phyloP scores from a whole-genome alignment of 2,797 vertebrate genomes.

The Epinephelus coioides region DNA sequence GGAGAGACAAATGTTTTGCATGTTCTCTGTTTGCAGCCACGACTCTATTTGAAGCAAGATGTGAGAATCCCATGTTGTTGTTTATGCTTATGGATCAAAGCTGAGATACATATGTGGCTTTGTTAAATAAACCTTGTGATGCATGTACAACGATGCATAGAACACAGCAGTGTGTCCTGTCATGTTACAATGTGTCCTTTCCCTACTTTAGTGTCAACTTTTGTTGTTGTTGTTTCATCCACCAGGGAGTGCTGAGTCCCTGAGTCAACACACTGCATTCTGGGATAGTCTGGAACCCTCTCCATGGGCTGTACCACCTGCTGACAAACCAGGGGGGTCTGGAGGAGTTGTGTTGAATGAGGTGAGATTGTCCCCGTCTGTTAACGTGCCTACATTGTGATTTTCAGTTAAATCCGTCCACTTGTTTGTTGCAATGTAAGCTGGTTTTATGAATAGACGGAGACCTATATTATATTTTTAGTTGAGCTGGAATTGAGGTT shows the following conservation, averaged over 20 bases:
- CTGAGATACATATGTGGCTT: conserved; percentile 11
- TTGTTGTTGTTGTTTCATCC: conserved; percentile 53
- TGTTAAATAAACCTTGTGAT: conserved; percentile 13
- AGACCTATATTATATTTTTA: neutral
- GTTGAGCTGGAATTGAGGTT: neutral
- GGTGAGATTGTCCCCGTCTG: conserved; percentile 66
- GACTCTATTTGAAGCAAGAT: conserved; percentile 2
- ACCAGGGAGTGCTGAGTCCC: conserved; percentile 71
- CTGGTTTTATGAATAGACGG: neutral
- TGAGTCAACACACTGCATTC: conserved; percentile 69
- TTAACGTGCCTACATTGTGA: neutral
- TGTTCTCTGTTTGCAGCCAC: neutral
- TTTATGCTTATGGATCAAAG: conserved; percentile 30
- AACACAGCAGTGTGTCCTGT: neutral
- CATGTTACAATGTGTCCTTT: neutral
- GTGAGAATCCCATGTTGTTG: neutral
- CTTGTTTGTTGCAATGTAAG: neutral
- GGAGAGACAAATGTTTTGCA: conserved; percentile 13
- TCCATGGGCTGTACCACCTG: conserved; percentile 80
- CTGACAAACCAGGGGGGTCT: conserved; percentile 76
- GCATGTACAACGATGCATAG: neutral
- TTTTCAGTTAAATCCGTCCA: neutral
- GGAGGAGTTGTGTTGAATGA: conserved; percentile 80
- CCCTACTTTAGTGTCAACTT: conserved; percentile 15
- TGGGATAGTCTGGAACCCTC: conserved; percentile 77